These are phyloP conservation scores for Pammene aurita DNA, from an alignment of 2,888 invertebrate genomes.

Conservation along the genomic window DNA sequence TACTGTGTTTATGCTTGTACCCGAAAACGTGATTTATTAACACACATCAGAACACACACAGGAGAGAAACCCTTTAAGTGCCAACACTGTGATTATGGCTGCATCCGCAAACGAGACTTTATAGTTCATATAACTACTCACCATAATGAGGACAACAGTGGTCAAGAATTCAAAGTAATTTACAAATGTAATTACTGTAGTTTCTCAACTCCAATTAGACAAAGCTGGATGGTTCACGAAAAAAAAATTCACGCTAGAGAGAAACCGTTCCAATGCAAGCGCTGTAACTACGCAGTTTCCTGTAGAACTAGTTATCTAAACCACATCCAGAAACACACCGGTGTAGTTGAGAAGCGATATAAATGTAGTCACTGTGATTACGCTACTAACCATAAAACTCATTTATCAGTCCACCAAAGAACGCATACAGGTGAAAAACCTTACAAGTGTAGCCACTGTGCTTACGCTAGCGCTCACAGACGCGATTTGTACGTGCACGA, in stretches of 20 bases:
- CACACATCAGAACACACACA: not conserved
- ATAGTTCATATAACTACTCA: not conserved
- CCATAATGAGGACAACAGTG: not conserved
- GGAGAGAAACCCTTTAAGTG: not conserved
- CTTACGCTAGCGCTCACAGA: not conserved
- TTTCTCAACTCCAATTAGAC: not conserved
- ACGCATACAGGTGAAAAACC: slow-evolving; percentile 8
- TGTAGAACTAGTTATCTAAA: not conserved
- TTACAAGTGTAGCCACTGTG: slow-evolving; percentile 1
- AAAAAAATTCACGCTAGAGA: not conserved
- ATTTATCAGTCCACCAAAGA: slow-evolving; percentile 5
- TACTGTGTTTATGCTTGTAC: not conserved
- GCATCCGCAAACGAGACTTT: slow-evolving; percentile 14
- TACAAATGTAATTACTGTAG: slow-evolving; percentile 1
- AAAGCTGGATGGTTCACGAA: not conserved
- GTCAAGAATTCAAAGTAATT: not conserved
- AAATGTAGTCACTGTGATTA: slow-evolving; percentile 12
- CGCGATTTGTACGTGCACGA: slow-evolving; percentile 1
- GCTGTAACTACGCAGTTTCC: not conserved
- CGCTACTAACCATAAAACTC: slow-evolving; percentile 2
- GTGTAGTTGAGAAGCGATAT: not conserved
- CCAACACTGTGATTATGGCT: not conserved
- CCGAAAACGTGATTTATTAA: slow-evolving; percentile 8
- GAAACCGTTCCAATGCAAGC: not conserved
- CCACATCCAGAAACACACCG: not conserved